A percentile compares a stretch with the other conserved stretches of the same genome.
These are phyloP conservation scores for Odobenus rosmarus DNA, from an alignment of 2,113 vertebrate species.

Conservation along the genomic window DNA sequence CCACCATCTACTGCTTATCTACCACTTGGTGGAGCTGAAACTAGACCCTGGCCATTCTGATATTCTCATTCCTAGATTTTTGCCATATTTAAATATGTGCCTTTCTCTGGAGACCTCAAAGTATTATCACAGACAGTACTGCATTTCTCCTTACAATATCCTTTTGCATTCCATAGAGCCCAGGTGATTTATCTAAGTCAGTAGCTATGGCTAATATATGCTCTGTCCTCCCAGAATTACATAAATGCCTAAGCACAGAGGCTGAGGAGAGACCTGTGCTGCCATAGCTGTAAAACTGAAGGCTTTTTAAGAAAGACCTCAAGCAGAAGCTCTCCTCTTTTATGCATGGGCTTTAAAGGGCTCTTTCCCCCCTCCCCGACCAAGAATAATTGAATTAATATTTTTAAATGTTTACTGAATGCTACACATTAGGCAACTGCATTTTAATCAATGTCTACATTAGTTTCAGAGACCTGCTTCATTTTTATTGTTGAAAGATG, in stretches of 20 bases:
- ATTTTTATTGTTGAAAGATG: background rate
- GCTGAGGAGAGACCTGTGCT: background rate
- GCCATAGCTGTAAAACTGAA: background rate
- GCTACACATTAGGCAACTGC: background rate
- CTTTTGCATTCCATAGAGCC: slow-evolving; percentile 44
- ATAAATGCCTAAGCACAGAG: background rate
- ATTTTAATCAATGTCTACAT: background rate
- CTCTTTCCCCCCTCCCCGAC: background rate
- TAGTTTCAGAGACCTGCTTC: slow-evolving; percentile 12
- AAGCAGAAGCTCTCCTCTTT: background rate
- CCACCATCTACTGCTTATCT: background rate
- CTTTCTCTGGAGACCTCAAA: slow-evolving; percentile 63
- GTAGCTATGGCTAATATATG: background rate
- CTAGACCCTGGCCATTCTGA: background rate
- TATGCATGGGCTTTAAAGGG: background rate
- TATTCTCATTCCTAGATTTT: background rate
- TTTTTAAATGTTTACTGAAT: slow-evolving; percentile 17
- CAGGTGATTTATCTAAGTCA: slow-evolving; percentile 75
- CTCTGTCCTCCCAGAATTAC: slow-evolving; percentile 39
- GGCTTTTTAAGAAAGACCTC: background rate
- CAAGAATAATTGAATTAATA: slow-evolving; percentile 54
- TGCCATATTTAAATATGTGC: slow-evolving; percentile 52
- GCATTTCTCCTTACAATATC: slow-evolving; percentile 63
- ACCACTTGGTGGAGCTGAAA: slow-evolving; percentile 54
- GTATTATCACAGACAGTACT: slow-evolving; percentile 50